These are phyloP conservation scores for Platichthys flesus DNA, from an alignment of 2,113 vertebrate species.

Conservation along the genomic window DNA sequence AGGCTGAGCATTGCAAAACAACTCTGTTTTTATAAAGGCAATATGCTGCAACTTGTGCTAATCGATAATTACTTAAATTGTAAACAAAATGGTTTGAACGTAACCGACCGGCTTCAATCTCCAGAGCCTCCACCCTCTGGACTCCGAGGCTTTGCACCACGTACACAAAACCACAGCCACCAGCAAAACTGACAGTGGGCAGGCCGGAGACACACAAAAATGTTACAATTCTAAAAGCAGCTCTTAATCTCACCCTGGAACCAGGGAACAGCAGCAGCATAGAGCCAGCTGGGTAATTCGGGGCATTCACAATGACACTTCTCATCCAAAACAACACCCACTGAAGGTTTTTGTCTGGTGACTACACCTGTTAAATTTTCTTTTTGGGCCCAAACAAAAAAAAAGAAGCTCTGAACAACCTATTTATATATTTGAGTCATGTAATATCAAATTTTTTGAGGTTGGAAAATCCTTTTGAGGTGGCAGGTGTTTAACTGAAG, in stretches of 20 bases:
- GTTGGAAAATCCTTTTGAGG: no score
- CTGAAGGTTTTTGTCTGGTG: not conserved
- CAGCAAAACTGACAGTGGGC: constrained; percentile 28
- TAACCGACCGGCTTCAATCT: constrained; percentile 8
- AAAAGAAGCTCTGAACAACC: no score
- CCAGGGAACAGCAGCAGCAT: constrained; percentile 5
- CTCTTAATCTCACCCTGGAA: constrained; percentile 24
- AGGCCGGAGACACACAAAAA: constrained; percentile 48
- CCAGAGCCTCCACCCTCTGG: constrained; percentile 45
- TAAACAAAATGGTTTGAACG: not conserved
- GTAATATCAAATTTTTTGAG: not conserved
- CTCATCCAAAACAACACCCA: not conserved
- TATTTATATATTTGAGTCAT: not conserved
- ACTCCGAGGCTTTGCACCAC: constrained; percentile 51
- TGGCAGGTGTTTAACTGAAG: no score
- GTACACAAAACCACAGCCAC: constrained; percentile 75
- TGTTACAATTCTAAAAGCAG: constrained; percentile 57
- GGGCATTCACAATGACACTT: not conserved
- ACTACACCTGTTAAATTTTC: not conserved
- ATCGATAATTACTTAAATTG: not conserved
- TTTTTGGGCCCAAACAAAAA: not conserved
- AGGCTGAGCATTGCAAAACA: no score
- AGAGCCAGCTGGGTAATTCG: constrained; percentile 19
- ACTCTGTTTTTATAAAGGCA: no score
- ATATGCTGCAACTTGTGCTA: no score